Percentiles rank a stretch among this genome's conserved stretches.
Conservation (phyloP, 1,140 invertebrate genomes). For the Orius insidiosus region DNA sequence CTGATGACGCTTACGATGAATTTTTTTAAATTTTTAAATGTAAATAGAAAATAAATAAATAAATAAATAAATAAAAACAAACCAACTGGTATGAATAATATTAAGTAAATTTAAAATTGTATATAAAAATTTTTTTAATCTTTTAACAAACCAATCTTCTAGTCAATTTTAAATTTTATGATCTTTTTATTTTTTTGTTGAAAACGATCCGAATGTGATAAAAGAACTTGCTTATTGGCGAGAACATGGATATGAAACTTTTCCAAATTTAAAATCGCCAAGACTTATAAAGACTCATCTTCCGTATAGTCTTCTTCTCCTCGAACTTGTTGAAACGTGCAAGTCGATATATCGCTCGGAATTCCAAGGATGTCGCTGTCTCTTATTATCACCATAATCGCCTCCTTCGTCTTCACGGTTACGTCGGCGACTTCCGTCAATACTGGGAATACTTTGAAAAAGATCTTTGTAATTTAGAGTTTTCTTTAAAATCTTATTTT, state of each 20-base stretch:
- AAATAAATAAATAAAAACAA: too few relatives aligned
- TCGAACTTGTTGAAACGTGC: conserved; percentile 33
- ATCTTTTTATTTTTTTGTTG: too few relatives aligned
- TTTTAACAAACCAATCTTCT: too few relatives aligned
- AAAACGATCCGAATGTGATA: conserved; percentile 20
- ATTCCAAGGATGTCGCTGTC: conserved; percentile 69
- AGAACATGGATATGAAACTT: conserved; percentile 30
- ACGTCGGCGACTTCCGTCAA: conserved; percentile 46
- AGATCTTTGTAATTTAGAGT: conserved; percentile 37
- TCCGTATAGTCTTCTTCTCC: conserved; percentile 47
- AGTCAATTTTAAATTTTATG: too few relatives aligned
- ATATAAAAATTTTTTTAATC: too few relatives aligned
- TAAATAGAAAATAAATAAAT: too few relatives aligned
- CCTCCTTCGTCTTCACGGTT: conserved; percentile 49
- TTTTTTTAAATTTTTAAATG: too few relatives aligned
- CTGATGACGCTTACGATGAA: too few relatives aligned
- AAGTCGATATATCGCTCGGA: conserved; percentile 51
- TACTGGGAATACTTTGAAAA: conserved; percentile 59
- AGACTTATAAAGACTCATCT: conserved; percentile 43
- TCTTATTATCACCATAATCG: conserved; percentile 66
- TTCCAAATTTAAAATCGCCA: conserved; percentile 28
- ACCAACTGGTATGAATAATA: too few relatives aligned
- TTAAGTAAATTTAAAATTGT: too few relatives aligned
- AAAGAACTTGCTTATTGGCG: conserved; percentile 31
- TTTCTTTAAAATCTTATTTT: too few relatives aligned